Base-by-base conservation (phyloP, 2,113 vertebrate species). In the Tragelaphus strepsiceros region DNA sequence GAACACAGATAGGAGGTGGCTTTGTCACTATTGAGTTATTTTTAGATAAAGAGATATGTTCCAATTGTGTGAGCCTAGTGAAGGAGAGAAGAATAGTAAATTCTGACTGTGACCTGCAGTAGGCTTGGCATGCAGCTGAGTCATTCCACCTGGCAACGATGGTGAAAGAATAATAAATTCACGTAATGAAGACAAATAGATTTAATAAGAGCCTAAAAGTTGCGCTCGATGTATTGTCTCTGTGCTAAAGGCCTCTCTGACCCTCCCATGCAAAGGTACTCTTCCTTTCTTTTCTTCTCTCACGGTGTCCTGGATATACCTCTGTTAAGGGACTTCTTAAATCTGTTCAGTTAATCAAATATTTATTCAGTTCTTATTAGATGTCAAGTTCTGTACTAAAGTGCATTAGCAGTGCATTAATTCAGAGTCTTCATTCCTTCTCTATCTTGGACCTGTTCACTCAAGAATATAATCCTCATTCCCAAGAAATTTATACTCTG, bases 301-400 rank as follows among this genome's bases (percentile, higher is more conserved):
- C 35, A 26, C 5, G 2, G 2, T 94, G 51, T 5, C 28, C 56
- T 94, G 46, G 16, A 56, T 94, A 51, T 4, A 71, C 43, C 32
- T 88, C 53, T 58, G 32, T 78, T 88, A 56, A 93, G 56, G 91
- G 88, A 83, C 16, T 90, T 92, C n/a, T 94, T 53, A 81, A 19
- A 92, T 96, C 56, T 62, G 3, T 86, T 97, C 35, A 67, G 67
- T 56, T 83, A 95, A 53, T 78, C 64, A 94, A 94, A 87, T 89
- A 91, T 90, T 94, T 96, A 78, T 90, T 93, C 51, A 32, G 11
- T 91, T 78, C 35, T 92, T 59, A 87, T 54, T 82, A 64, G 26
- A 43, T 62, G 32, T 83, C 56, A 71, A 62, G 14, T 53, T 88
- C 32, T 82, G 39, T 15, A 9, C 71, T 51, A 28, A 51, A 53